Conservation (phyloP, 2,797 vertebrate species). For the Helostoma temminkii region DNA sequence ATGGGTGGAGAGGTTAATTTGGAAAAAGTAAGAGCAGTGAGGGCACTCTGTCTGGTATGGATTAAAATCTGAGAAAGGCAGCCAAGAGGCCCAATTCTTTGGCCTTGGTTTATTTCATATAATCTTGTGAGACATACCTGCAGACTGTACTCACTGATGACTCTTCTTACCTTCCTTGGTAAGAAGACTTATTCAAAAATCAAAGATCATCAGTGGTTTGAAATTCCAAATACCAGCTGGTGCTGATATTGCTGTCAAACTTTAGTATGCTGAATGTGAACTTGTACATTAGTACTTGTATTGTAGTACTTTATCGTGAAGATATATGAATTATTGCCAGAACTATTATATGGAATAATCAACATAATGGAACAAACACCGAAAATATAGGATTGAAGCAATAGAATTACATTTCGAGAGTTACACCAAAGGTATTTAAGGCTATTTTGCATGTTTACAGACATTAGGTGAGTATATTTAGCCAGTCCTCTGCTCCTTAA, state of each 20-base stretch:
- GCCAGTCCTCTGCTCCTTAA: slow-evolving; percentile 28
- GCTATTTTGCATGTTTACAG: slow-evolving; percentile 42
- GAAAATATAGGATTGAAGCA: slow-evolving; percentile 34
- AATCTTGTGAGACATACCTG: too few species aligned
- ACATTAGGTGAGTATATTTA: slow-evolving; percentile 14
- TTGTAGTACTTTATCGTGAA: too few species aligned
- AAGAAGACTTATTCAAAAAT: too few species aligned
- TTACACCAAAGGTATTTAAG: slow-evolving; percentile 38
- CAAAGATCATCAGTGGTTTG: too few species aligned
- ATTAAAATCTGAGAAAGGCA: slow-evolving; percentile 34
- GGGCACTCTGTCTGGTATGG: slow-evolving; percentile 41
- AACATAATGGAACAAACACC: slow-evolving; percentile 20
- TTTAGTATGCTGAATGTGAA: background rate
- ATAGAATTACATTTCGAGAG: slow-evolving; percentile 22
- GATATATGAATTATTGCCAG: too few species aligned
- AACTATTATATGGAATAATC: slow-evolving; percentile 10
- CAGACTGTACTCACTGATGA: background rate
- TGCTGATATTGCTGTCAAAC: background rate
- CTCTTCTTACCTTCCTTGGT: slow-evolving; percentile 7
- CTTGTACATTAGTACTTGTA: background rate
- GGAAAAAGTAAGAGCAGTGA: slow-evolving; percentile 44
- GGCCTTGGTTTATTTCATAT: too few species aligned
- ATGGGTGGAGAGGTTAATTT: slow-evolving; percentile 45
- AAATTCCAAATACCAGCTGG: background rate
- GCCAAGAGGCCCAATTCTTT: slow-evolving; percentile 32